These are phyloP conservation scores for Semotilus atromaculatus DNA, from an alignment of 2,797 vertebrate species.

Conservation along the genomic window DNA sequence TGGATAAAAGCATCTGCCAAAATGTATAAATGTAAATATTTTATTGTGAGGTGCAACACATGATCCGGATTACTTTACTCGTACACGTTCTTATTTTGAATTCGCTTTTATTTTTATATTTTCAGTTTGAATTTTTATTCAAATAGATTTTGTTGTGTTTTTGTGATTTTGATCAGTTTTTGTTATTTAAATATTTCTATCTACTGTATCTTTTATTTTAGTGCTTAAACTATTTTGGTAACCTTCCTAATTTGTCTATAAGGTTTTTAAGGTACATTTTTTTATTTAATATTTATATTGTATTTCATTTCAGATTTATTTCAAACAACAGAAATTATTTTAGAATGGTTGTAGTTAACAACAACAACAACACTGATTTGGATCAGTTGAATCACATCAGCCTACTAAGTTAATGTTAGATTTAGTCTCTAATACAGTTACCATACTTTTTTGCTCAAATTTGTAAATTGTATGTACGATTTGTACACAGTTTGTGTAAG, in stretches of 20 bases:
- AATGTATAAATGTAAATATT: neutral
- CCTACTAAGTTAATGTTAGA: too few species aligned
- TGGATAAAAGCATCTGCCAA: neutral
- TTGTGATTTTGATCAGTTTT: neutral
- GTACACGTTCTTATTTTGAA: too few species aligned
- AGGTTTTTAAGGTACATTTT: too few species aligned
- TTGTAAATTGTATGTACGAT: neutral
- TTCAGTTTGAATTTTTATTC: neutral
- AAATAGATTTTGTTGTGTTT: neutral
- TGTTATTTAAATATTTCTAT: neutral
- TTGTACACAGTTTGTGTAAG: neutral
- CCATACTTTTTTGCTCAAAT: neutral
- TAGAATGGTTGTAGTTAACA: too few species aligned
- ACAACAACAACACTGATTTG: too few species aligned
- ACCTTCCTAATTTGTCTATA: neutral
- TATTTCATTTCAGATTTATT: too few species aligned
- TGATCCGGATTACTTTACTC: too few species aligned
- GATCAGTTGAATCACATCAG: too few species aligned
- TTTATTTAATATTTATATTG: too few species aligned
- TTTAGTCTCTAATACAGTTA: too few species aligned
- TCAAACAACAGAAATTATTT: too few species aligned
- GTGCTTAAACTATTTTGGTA: neutral
- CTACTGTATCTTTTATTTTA: neutral
- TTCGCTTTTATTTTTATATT: neutral
- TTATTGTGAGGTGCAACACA: neutral